Base-by-base conservation (phyloP, 2,888 invertebrate genomes). In the Oscheius sp. region DNA sequence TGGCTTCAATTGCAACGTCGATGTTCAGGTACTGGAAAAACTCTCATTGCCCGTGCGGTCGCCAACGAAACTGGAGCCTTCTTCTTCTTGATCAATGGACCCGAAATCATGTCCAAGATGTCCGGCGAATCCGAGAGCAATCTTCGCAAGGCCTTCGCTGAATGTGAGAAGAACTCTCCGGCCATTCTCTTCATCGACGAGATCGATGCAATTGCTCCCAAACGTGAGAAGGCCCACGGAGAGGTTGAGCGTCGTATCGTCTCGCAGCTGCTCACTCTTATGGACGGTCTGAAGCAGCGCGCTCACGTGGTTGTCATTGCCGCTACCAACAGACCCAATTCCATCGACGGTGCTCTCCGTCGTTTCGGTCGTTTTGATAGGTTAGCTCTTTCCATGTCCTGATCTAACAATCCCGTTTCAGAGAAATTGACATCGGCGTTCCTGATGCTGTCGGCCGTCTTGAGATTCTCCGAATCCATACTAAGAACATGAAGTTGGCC, bases 151-250 rank as follows among this genome's bases (percentile, higher is more conserved):
- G 99, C 99, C 0, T 99, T 99, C 91, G 97, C 98, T 90, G 98
- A 99, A 90, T 98, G 98, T 0, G 99, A 99, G 90, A 98, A 98
- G 91, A 99, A 99, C 91, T 94, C 97, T 0, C 99, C 98, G 0
- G 96, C 99, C 13, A 99, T 99, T 87, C 97, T 99, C 89, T 99
- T 99, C 91, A 99, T 99, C 88, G 99, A 99, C 90, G 99, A 99
- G 90, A 92, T 99, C 88, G 99, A 99, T 90, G 97, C 99, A n/a
- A 99, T 99, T 90, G 99, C 99, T 37, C 99, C 99, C 9, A 99
- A 99, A 91, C 93, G 99, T 90, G 99, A 99, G 92, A 99, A 99
- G 91, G 93, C 75, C 11, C 75, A 75, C 29, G 75, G 75, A 35
- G 92, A 99, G 91, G 99, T 99, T 9, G 99, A 99, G 90, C 93